Base-by-base conservation (phyloP, 2,113 vertebrate species). In the Plotosus lineatus region DNA sequence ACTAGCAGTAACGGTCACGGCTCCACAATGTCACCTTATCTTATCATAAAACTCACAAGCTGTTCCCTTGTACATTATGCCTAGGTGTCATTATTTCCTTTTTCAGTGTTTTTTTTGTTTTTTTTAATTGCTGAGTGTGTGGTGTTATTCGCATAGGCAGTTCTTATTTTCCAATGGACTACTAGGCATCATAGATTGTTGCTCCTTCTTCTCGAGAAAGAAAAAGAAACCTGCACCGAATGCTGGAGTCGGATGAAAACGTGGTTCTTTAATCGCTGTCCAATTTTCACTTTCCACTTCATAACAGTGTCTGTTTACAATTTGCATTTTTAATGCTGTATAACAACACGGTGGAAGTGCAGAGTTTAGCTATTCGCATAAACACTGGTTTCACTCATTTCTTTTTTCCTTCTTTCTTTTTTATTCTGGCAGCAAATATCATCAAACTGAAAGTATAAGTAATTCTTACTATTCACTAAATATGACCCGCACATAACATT, bases 191-290 rank as follows among this genome's bases (percentile, higher is more conserved):
- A 17, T 46, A 69, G 17, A 72, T 19, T 72, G 44, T 44, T 21
- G 3, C 19, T 48, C 50, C 31, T 72, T 48, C 15, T 28, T 26
- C 21, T 42, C 7, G 14, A 4, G 33, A 72, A 50, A 21, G 28
- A 72, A 72, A 26, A 72, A 72, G 68, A 42, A 42, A 72, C 50
- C 68, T 72, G 44, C 68, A 72, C 26, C 36, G 68, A 72, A 71
- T 71, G 42, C 68, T 71, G 26, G 4, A 19, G 50, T 8, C 21
- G 68, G 44, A 72, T 50, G n/a, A 68, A 68, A 68, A 68, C 2
- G 38, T 42, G 23, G 44, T 7, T 42, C 68, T 48, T 50, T 21
- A 17, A 19, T 31, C 19, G 50, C 26, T 0, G 1, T 19, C 44
- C 68, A 50, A 31, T 28, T 48, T 72, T 72, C 14, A 19, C 14